Base-by-base conservation (phyloP, 2,797 vertebrate species). In the Cyclopterus lumpus region DNA sequence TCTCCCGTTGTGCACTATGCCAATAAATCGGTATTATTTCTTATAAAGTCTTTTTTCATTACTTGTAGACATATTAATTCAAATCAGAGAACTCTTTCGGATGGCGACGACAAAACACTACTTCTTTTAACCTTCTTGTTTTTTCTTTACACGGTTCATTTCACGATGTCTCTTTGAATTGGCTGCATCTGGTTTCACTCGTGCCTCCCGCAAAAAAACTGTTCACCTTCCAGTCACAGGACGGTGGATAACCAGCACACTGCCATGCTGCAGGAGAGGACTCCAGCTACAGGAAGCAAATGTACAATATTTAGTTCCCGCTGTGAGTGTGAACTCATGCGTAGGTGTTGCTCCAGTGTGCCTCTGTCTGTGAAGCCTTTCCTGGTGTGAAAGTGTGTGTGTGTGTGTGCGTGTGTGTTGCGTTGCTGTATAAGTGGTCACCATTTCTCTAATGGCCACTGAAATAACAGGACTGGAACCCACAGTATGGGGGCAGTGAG, bases 401-500 rank as follows among this genome's bases (percentile, higher is more conserved):
- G 46, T 59, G 55, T 32, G 48, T 53, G 26, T 53, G 61, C 40
- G 38, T 38, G n/a, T 38, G n/a, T 61, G n/a, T 44, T 34, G 68
- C 73, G 44, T 22, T 36, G 15, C 22, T 77, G 32, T 77, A 22
- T 48, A 65, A 79, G 75, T 77, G 87, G 69, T 61, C 38, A 65
- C 67, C 30, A 76, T 79, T 81, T 77, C 70, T 57, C 60, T 81
- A 81, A 85, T 83, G 75, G 82, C 20, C 55, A 69, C 58, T 54
- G 63, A 80, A 84, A 80, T 66, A 82, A 80, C 62, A 64, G 58
- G 55, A 61, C 61, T 78, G 55, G 58, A 83, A 66, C 62, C 66
- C 54, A 57, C 80, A 75, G 70, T 73, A 79, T 62, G 82, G 28
- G 70, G 63, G 1, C 40, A 44, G n/a, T 28, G 34, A 61, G 18